Base-by-base conservation (phyloP, 2,797 vertebrate genomes). In the Limnodromus scolopaceus region DNA sequence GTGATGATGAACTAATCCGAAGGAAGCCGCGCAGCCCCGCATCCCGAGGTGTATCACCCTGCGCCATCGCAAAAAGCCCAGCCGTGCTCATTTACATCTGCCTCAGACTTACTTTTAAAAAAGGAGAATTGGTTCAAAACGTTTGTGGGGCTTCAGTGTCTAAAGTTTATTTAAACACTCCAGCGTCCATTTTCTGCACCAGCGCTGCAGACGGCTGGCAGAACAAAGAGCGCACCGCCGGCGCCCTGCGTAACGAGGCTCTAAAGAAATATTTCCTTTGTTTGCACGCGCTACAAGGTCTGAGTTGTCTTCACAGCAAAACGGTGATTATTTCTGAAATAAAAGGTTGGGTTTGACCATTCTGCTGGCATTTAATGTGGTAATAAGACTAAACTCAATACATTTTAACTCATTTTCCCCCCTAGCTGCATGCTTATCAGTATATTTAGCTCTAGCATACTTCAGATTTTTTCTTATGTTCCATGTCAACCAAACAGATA, bases 391-490 rank as follows among this genome's bases (percentile, higher is more conserved):
- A 69, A 96, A 87, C 57, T 87, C 85, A 79, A 89, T 89, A 94
- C n/a, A 88, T 94, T 87, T 87, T 89, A 93, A 85, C 87, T 95
- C 64, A 15, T 84, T 82, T 92, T 13, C 64, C 81, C 80, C 63
- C 66, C 74, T 36, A 88, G 77, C 75, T 43, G 64, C 80, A 77
- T 63, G 80, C 90, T 96, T 95, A 96, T 92, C 92, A 85, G 88
- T 81, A 91, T 93, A 97, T 96, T 97, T 94, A 96, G 89, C 84
- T 91, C 66, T 51, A 87, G 79, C 83, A 77, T 78, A 94, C 94
- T 96, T 97, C 51, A 96, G 84, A 93, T 91, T 94, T 96, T 97
- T 89, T 92, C 89, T 92, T 94, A 58, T 28, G 66, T 88, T 96
- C 93, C 64, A 79, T 48, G 74, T 93, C 95, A 94, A 84, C 54